These are phyloP conservation scores for Acanthurus leucopareius DNA, from an alignment of 2,797 vertebrate species.

Conservation along the genomic window DNA sequence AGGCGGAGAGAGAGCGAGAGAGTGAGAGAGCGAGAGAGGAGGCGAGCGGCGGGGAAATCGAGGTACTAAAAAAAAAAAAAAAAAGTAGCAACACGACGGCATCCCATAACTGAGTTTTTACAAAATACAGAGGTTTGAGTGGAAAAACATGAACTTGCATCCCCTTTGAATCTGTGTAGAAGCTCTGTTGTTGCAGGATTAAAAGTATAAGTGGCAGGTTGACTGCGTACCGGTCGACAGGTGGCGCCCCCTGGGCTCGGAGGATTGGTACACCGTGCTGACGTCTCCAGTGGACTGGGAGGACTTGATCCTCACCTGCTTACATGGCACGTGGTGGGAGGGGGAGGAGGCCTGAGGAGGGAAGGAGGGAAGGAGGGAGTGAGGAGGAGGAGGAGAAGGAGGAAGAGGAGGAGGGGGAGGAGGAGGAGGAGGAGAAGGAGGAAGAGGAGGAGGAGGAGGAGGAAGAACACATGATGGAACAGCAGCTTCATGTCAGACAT, in stretches of 20 bases:
- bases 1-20: constrained; percentile 53
- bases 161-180: neutral
- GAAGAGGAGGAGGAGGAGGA: constrained; percentile 3
- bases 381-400: constrained; percentile 4
- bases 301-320: constrained; percentile 96
- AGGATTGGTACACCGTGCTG: constrained; percentile 89
- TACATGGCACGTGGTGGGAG: constrained; percentile 87
- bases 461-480: neutral
- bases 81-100: neutral
- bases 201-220: neutral
- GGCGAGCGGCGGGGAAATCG: constrained; percentile 14
- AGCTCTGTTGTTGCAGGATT: neutral
- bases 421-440: constrained; percentile 4
- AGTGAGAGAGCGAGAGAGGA: constrained; percentile 23
- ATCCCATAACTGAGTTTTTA: neutral
- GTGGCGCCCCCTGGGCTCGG: constrained; percentile 94
- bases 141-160: neutral
- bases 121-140: neutral
- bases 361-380: constrained; percentile 7
- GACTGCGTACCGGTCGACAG: constrained; percentile 91
- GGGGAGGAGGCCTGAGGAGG: constrained; percentile 84
- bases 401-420: constrained; percentile 11
- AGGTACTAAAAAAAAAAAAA: constrained; percentile 15
- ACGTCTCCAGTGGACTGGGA: constrained; percentile 95
- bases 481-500: constrained; percentile 5